Evolutionary conservation across 2,888 invertebrate species (phyloP).

Genomic region (Anorthoa munda): DNA sequence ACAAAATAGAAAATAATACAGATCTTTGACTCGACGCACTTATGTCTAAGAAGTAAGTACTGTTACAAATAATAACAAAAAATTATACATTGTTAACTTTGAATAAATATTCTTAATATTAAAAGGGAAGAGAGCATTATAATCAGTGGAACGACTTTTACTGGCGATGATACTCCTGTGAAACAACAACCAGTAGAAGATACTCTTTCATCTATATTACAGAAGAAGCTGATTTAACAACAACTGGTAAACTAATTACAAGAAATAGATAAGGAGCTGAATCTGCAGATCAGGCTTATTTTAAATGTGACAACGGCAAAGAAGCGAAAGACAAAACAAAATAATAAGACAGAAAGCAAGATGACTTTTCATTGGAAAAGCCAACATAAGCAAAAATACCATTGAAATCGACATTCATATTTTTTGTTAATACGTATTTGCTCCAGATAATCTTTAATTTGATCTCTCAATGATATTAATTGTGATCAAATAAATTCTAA

Average conservation of each 20-base stretch:
- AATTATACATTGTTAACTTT: conserved; percentile 84
- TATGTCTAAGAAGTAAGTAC: conserved; percentile 87
- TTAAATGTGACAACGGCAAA: neutral
- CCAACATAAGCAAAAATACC: neutral
- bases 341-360: neutral
- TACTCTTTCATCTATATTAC: neutral
- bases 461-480: neutral
- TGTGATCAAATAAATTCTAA: no score
- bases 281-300: neutral
- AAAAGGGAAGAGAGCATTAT: conserved; percentile 85
- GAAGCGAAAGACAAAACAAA: neutral
- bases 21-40: conserved; percentile 90
- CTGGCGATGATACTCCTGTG: conserved; percentile 57
- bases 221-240: no score
- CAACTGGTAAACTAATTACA: no score
- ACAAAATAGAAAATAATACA: conserved; percentile 91
- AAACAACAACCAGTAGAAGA: conserved; percentile 38
- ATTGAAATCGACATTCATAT: neutral
- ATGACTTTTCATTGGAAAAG: neutral
- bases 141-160: conserved; percentile 72
- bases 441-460: neutral
- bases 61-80: conserved; percentile 85
- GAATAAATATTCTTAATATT: conserved; percentile 89
- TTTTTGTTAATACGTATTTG: neutral
- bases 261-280: neutral